Conservation (phyloP, 2,113 vertebrate genomes). For the Tyrannus savana region DNA sequence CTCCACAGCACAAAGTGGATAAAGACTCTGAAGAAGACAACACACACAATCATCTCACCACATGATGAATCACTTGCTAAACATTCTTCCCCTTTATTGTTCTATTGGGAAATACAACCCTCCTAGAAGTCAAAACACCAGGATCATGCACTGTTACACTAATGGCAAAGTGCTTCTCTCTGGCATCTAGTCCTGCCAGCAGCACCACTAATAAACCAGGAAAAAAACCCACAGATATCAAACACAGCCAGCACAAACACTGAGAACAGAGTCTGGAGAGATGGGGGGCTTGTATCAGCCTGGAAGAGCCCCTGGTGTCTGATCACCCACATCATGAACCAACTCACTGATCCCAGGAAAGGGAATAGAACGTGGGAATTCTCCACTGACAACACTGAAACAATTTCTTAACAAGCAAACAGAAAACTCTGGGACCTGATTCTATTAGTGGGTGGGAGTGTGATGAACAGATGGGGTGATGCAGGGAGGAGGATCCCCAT, state of each 20-base stretch:
- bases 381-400: not conserved
- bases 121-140: not conserved
- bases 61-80: conserved; percentile 22
- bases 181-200: not conserved
- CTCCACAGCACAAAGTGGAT: too few species aligned
- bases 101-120: not conserved
- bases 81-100: not conserved
- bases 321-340: not conserved
- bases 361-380: not conserved
- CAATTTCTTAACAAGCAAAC: not conserved
- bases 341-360: not conserved
- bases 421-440: not conserved
- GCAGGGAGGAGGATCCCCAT: not conserved
- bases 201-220: not conserved
- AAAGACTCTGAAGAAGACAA: not conserved
- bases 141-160: not conserved
- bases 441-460: not conserved
- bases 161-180: not conserved
- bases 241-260: not conserved
- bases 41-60: not conserved
- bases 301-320: not conserved
- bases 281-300: not conserved
- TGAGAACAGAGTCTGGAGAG: not conserved
- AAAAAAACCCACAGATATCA: not conserved
- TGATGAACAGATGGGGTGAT: not conserved